Evolutionary conservation across 2,113 vertebrate species (phyloP).

Genomic region (Sminthopsis crassicaudata): DNA sequence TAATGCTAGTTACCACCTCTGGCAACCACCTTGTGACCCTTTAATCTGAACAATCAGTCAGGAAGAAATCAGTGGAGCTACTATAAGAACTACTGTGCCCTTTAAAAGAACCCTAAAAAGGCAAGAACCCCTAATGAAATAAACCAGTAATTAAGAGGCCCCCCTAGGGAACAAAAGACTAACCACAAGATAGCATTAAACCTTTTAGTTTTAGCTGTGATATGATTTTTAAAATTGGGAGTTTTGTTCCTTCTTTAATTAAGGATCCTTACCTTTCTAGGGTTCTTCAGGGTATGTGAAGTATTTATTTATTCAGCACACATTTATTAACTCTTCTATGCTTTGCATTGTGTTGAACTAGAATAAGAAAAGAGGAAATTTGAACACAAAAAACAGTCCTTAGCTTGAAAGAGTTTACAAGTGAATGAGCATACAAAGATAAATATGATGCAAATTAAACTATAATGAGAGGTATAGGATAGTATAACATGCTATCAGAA

Average conservation of each 20-base stretch:
- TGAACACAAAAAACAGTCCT: neutral
- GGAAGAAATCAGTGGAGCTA: slow-evolving; percentile 23
- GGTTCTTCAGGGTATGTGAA: slow-evolving; percentile 26
- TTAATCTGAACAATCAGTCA: slow-evolving; percentile 34
- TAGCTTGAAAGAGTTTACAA: neutral
- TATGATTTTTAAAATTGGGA: slow-evolving; percentile 30
- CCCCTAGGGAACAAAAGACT: slow-evolving; percentile 5
- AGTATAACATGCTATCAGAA: neutral
- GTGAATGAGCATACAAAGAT: slow-evolving; percentile 18
- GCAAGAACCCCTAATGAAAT: slow-evolving; percentile 33
- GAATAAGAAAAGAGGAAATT: neutral
- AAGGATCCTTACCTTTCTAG: neutral
- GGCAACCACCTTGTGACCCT: slow-evolving; percentile 36
- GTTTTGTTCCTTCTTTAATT: slow-evolving; percentile 21
- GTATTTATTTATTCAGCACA: slow-evolving; percentile 50
- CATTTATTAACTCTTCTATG: slow-evolving; percentile 50
- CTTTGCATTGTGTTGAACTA: slow-evolving; percentile 16
- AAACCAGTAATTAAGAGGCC: slow-evolving; percentile 46
- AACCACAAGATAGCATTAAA: slow-evolving; percentile 35
- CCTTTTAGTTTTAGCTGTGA: slow-evolving; percentile 13
- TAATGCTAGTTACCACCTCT: slow-evolving; percentile 26
- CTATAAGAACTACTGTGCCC: slow-evolving; percentile 43
- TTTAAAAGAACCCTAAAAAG: slow-evolving; percentile 51
- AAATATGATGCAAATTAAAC: neutral
- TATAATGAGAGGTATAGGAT: neutral